Evolutionary conservation across 2,888 invertebrate species (phyloP), one percentile per base, ranked within the genome.

Genomic region (Tanypteryx hageni): DNA sequence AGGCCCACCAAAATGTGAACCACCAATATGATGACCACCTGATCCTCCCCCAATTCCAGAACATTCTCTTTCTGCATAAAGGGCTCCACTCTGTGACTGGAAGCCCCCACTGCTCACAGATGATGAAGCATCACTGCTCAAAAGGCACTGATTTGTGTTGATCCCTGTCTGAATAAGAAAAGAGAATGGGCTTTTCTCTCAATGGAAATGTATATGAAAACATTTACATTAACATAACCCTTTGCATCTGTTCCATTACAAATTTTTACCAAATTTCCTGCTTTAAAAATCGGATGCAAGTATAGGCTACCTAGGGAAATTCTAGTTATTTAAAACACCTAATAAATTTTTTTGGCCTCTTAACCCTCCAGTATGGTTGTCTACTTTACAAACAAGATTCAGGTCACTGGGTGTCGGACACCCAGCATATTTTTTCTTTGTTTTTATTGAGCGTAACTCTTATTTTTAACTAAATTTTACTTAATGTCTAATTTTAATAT

Each of bases 71-170:
- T 95, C 95, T 61, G 94, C 94, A 93, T 94, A 95, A 27, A 94
- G 93, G 14, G 95, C 94, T 68, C 95, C 95, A 14, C 94, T 94
- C 92, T 94, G 94, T 44, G 94, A 94, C 94, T 94, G 94, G 93
- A 94, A 94, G 11, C 94, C 94, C 92, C 94, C 94, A 58, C 94
- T 94, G 11, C 94, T 95, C 4, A 95, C 94, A 92, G 94, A 94
- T 14, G 94, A 93, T 0, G 94, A 94, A 57, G 94, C 95, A 93
- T 95, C 95, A 14, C 95, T 95, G 93, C 95, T 95, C 92, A 95
- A 93, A 64, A 95, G 94, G 92, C 95, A 95, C 59, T 95, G 94
- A 92, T 94, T 94, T 10, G 93, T 94, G 85, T 93, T 94, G 13
- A 93, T 81, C 3, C 93, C 93, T 56, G 93, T 93, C 93, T 94